Percentiles rank a stretch among this genome's conserved stretches.
phyloP scores from a whole-genome alignment of 2,888 invertebrate genomes.

The Tholera decimalis region DNA sequence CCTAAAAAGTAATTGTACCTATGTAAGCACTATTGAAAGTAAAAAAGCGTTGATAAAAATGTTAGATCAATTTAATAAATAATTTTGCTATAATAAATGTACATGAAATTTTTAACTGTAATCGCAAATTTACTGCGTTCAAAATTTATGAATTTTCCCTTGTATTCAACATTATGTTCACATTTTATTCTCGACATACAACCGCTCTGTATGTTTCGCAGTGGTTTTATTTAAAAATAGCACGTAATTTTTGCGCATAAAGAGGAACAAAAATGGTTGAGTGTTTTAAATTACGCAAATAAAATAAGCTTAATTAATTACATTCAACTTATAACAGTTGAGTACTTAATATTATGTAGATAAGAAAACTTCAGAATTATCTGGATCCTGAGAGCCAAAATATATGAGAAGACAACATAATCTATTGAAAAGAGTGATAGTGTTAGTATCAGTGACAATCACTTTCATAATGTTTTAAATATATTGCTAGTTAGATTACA shows the following conservation, averaged over 20 bases:
- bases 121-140: neutral
- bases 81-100: neutral
- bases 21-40: conserved; percentile 1
- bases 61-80: neutral
- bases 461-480: neutral
- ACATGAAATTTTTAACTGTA: neutral
- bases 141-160: neutral
- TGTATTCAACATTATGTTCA: conserved; percentile 11
- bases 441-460: neutral
- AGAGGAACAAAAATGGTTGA: conserved; percentile 14
- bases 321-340: conserved; percentile 9
- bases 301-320: conserved; percentile 25
- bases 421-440: too few relatives aligned
- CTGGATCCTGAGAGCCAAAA: neutral
- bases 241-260: neutral
- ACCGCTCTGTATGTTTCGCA: neutral
- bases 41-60: neutral
- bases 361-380: too few relatives aligned
- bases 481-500: too few relatives aligned
- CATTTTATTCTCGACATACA: conserved; percentile 9
- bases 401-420: neutral
- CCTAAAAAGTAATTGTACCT: neutral
- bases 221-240: conserved; percentile 7
- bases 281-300: conserved; percentile 8
- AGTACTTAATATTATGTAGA: too few relatives aligned